phyloP scores from a whole-genome alignment of 2,888 invertebrate species.

The Phaedon cochleariae region DNA sequence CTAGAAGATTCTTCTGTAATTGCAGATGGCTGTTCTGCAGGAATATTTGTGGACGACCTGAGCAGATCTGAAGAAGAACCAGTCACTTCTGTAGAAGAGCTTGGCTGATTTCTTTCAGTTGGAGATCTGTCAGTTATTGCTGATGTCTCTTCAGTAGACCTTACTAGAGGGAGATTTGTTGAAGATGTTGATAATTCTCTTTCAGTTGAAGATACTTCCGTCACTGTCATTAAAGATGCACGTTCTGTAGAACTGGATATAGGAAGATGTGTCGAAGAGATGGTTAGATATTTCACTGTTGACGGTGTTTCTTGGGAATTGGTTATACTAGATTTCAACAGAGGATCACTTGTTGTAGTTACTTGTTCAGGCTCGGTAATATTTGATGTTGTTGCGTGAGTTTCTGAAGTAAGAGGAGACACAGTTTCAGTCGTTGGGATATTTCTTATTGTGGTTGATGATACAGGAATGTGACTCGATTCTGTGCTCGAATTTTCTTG shows the following conservation, averaged over 20 bases:
- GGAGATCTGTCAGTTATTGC: slow-evolving; percentile 15
- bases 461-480: background rate
- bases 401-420: background rate
- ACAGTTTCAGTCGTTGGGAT: background rate
- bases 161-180: slow-evolving; percentile 15
- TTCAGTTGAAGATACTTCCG: slow-evolving; percentile 7
- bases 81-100: background rate
- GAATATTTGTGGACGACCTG: background rate
- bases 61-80: background rate
- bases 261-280: background rate
- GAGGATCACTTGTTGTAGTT: background rate
- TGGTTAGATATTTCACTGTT: background rate
- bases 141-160: slow-evolving; percentile 19
- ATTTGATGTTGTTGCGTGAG: background rate
- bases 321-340: background rate
- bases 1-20: background rate
- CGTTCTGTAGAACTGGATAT: background rate
- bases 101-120: slow-evolving; percentile 1
- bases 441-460: background rate
- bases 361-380: background rate
- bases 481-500: no score
- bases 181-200: background rate
- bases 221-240: slow-evolving; percentile 2
- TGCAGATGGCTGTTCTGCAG: background rate
- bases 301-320: background rate